Evolutionary conservation across 2,797 vertebrate species (phyloP).

Genomic region (Eutrigla gurnardus): DNA sequence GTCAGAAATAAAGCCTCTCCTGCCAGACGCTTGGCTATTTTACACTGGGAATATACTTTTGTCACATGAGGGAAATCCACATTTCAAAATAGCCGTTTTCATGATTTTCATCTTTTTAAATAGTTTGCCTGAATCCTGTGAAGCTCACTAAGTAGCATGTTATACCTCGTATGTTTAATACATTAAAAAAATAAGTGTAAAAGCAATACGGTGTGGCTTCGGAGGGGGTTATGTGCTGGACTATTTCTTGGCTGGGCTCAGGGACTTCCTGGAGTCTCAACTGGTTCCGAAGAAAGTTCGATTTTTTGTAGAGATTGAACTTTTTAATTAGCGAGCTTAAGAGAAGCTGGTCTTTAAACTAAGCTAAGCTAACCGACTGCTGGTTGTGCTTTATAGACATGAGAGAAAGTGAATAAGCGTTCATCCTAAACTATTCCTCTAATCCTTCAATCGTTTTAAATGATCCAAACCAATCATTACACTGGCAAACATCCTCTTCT

Average conservation of each 20-base stretch:
- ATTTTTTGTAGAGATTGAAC: not conserved
- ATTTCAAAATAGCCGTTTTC: not conserved
- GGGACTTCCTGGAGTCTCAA: not conserved
- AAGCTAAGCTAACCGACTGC: not conserved
- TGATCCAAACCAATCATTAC: slow-evolving; percentile 6
- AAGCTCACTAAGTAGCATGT: not conserved
- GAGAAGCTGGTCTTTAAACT: not conserved
- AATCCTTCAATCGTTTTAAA: not conserved
- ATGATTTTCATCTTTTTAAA: not conserved
- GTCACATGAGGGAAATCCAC: not conserved
- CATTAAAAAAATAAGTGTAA: not conserved
- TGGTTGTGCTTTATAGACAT: not conserved
- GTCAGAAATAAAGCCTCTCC: slow-evolving; percentile 32
- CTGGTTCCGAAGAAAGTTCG: not conserved
- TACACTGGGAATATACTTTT: not conserved
- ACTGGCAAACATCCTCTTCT: not conserved
- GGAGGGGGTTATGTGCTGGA: not conserved
- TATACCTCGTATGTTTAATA: not conserved
- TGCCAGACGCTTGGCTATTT: not conserved
- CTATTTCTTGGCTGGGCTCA: not conserved
- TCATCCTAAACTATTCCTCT: not conserved
- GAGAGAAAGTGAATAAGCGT: not conserved
- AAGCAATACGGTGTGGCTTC: not conserved
- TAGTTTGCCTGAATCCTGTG: not conserved
- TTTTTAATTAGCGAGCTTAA: not conserved